Conservation (phyloP, 1,140 invertebrate genomes). For the Caenorhabditis brenneri region DNA sequence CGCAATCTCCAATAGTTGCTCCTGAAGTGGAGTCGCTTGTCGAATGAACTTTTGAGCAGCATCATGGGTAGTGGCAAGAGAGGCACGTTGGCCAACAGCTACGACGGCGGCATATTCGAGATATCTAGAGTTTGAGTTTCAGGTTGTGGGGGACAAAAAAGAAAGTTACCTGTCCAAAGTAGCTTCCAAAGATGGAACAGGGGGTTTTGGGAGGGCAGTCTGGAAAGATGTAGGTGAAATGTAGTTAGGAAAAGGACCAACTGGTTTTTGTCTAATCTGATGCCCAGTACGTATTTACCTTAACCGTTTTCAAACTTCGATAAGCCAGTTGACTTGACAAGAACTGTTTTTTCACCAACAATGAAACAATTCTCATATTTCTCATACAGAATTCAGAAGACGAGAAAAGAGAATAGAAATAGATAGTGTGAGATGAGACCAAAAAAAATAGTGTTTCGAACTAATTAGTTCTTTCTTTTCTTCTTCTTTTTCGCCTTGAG, state of each 20-base stretch:
- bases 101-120: constrained; percentile 84
- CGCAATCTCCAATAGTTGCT: constrained; percentile 80
- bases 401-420: not conserved
- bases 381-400: not conserved
- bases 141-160: too few relatives aligned
- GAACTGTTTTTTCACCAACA: constrained; percentile 15
- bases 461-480: constrained; percentile 14
- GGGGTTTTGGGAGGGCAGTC: constrained; percentile 85
- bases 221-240: too few relatives aligned
- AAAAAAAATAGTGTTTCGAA: constrained; percentile 18
- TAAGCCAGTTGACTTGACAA: not conserved
- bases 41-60: constrained; percentile 73
- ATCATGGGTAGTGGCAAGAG: constrained; percentile 44
- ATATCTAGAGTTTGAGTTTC: constrained; percentile 83
- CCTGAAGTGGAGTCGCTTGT: constrained; percentile 83
- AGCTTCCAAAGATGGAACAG: constrained; percentile 84
- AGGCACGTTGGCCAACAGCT: constrained; percentile 74
- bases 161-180: constrained; percentile 35
- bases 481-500: not conserved
- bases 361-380: constrained; percentile 21
- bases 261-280: not conserved
- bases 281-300: not conserved
- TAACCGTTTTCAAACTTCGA: constrained; percentile 2
- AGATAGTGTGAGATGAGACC: not conserved
- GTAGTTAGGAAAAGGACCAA: not conserved